Percentiles rank a stretch among this genome's conserved stretches.
phyloP scores from a whole-genome alignment of 2,888 invertebrate genomes.

The Thumatha senex region DNA sequence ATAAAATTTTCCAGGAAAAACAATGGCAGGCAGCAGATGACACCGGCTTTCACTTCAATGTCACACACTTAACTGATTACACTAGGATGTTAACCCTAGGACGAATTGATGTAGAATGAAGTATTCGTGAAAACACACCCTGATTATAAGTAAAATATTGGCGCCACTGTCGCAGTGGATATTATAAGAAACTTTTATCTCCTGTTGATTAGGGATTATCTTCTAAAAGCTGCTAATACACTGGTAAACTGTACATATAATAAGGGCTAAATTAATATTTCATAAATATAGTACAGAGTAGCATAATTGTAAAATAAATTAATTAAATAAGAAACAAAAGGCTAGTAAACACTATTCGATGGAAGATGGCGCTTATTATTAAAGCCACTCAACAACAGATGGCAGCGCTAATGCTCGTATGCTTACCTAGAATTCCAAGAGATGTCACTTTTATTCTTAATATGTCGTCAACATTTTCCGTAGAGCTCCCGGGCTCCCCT shows the following conservation, averaged over 20 bases:
- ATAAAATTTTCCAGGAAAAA: conserved; percentile 41
- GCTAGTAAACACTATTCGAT: conserved; percentile 9
- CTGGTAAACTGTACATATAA: too few relatives aligned
- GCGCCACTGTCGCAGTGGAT: conserved; percentile 70
- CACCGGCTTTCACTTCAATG: conserved; percentile 75
- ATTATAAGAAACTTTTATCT: conserved; percentile 43
- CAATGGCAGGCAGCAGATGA: conserved; percentile 39
- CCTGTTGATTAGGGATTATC: conserved; percentile 21
- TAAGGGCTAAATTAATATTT: too few relatives aligned
- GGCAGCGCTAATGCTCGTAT: conserved; percentile 20
- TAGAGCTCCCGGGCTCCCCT: too few relatives aligned
- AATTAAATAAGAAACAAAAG: neutral
- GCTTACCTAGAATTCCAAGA: neutral
- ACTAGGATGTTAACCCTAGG: conserved; percentile 75
- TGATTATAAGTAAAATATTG: conserved; percentile 80
- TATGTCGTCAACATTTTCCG: too few relatives aligned
- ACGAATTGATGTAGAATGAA: conserved; percentile 79
- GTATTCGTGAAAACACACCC: conserved; percentile 80
- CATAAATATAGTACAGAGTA: too few relatives aligned
- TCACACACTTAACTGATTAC: conserved; percentile 61
- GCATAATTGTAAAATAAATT: neutral
- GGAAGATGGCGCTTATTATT: conserved; percentile 28
- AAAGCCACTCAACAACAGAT: conserved; percentile 48
- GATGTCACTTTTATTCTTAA: neutral
- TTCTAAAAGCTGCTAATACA: conserved; percentile 8